Evolutionary conservation across 1,140 invertebrate genomes (phyloP).

Genomic region (Bactericera cockerelli): DNA sequence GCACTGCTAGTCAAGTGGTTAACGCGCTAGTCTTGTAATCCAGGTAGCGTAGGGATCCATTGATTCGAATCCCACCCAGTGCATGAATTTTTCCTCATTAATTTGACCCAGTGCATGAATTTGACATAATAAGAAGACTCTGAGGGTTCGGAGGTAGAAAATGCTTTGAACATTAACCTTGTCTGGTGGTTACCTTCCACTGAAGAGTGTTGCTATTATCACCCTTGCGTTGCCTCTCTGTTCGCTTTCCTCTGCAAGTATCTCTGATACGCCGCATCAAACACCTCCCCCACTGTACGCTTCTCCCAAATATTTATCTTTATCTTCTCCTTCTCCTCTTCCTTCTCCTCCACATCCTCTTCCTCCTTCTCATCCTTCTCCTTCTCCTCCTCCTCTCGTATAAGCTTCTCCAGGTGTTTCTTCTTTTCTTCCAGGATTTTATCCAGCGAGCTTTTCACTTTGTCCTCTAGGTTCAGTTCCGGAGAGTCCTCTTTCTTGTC

Average conservation of each 20-base stretch:
- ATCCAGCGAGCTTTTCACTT: conserved; percentile 11
- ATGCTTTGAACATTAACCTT: no score
- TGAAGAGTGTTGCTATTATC: no score
- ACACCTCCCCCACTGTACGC: conserved; percentile 61
- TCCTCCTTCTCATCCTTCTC: conserved; percentile 21
- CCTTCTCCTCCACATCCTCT: conserved; percentile 23
- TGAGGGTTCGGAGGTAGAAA: no score
- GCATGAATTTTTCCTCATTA: no score
- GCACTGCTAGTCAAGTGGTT: no score
- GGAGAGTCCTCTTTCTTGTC: neutral
- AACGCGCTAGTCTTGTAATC: no score
- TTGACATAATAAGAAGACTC: no score
- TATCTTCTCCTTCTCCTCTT: conserved; percentile 17
- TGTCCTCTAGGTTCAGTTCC: conserved; percentile 12
- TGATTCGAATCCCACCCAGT: no score
- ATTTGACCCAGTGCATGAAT: no score
- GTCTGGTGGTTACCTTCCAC: no score
- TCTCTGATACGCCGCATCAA: conserved; percentile 58
- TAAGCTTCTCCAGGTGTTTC: conserved; percentile 19
- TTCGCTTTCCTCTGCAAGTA: conserved; percentile 60
- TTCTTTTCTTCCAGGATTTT: conserved; percentile 14
- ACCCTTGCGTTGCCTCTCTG: conserved; percentile 22
- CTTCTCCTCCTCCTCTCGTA: conserved; percentile 25
- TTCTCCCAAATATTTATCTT: conserved; percentile 57
- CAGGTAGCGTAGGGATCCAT: no score